These are phyloP conservation scores for Timema cristinae DNA, from an alignment of 2,888 invertebrate genomes.

Conservation along the genomic window DNA sequence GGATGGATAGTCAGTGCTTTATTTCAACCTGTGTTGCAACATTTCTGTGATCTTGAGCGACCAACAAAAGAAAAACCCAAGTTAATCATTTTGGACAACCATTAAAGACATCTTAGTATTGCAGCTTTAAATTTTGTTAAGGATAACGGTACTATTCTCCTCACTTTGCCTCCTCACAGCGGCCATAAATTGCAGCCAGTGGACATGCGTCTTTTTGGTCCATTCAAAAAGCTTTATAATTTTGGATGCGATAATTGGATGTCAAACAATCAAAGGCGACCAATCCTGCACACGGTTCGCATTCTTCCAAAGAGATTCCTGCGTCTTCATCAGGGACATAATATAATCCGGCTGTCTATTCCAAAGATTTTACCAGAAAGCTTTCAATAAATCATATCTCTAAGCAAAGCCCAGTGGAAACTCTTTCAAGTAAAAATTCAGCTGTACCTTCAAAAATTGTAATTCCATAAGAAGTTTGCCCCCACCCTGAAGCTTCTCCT, in stretches of 20 bases:
- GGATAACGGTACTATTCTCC: not conserved
- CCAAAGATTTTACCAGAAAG: too few species aligned
- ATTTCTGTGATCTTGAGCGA: not conserved
- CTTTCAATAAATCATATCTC: too few species aligned
- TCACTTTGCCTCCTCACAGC: not conserved
- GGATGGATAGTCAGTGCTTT: not conserved
- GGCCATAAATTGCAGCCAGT: not conserved
- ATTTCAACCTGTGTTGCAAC: not conserved
- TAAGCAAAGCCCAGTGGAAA: too few species aligned
- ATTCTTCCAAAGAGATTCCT: too few species aligned
- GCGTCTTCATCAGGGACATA: too few species aligned
- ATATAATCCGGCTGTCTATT: too few species aligned
- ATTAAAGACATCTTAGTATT: not conserved
- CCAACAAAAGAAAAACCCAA: not conserved
- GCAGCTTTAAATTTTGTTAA: not conserved
- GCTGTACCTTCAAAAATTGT: too few species aligned
- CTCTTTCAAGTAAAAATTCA: too few species aligned
- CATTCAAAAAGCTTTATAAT: not conserved
- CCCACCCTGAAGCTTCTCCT: too few species aligned
- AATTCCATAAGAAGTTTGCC: too few species aligned
- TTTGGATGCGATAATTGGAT: not conserved
- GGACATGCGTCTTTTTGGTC: not conserved
- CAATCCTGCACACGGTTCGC: not conserved
- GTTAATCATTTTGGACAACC: not conserved
- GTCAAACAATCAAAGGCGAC: not conserved